phyloP scores from a whole-genome alignment of 2,113 vertebrate genomes.

The Limnothrissa miodon region DNA sequence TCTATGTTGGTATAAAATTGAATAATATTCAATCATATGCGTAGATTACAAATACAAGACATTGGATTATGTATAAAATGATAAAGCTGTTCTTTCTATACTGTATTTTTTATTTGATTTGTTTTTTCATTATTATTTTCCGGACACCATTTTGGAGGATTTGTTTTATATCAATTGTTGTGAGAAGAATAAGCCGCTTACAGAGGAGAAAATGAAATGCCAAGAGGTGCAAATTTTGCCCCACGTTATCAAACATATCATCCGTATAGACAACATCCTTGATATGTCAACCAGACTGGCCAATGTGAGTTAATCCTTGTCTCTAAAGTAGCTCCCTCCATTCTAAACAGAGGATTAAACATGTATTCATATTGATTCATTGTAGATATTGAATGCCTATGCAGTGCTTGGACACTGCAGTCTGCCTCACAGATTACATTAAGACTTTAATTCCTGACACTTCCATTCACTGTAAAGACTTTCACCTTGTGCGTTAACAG shows the following conservation, averaged over 20 bases:
- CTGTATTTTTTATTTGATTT: background rate
- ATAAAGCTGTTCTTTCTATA: background rate
- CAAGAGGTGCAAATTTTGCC: background rate
- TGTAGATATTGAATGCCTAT: slow-evolving; percentile 8
- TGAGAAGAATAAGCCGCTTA: background rate
- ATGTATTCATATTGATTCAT: background rate
- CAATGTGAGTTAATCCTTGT: background rate
- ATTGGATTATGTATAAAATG: background rate
- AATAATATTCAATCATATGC: background rate
- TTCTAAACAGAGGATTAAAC: background rate
- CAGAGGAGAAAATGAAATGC: background rate
- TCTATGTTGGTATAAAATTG: no score
- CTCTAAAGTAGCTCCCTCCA: background rate
- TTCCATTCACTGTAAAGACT: slow-evolving; percentile 6
- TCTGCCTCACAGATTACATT: background rate
- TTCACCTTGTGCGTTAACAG: background rate
- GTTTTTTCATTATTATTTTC: no score
- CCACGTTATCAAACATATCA: background rate
- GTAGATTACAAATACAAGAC: background rate
- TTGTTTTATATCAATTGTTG: background rate
- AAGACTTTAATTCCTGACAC: slow-evolving; percentile 13
- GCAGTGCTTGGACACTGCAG: background rate
- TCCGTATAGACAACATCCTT: background rate
- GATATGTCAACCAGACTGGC: background rate
- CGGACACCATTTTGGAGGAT: no score